Conservation (phyloP, 2,888 invertebrate genomes). For the Stegophylla sp. region DNA sequence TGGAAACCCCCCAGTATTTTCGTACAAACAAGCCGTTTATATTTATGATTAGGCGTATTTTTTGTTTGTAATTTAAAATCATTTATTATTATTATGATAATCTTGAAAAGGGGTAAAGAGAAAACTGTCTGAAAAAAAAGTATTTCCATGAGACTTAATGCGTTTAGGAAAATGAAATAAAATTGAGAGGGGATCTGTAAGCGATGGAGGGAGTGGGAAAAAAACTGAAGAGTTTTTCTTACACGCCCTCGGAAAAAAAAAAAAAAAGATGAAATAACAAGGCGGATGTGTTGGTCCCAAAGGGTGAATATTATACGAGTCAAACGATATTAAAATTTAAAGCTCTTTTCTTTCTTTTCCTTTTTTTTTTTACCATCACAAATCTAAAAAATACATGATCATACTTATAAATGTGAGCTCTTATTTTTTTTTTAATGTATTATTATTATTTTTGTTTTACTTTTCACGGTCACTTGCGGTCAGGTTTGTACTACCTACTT, state of each 20-base stretch:
- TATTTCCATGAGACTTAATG: slow-evolving; percentile 42
- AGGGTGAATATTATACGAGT: slow-evolving; percentile 58
- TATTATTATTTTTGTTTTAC: slow-evolving; percentile 25
- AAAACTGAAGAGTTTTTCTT: slow-evolving; percentile 52
- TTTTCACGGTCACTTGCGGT: slow-evolving; percentile 2
- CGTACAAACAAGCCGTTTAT: slow-evolving; percentile 54
- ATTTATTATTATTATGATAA: slow-evolving; percentile 57
- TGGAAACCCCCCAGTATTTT: slow-evolving; percentile 45
- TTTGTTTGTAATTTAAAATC: slow-evolving; percentile 55
- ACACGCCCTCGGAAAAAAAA: slow-evolving; percentile 34
- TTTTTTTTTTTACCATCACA: slow-evolving; percentile 15
- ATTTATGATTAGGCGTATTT: slow-evolving; percentile 59
- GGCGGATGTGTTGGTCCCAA: slow-evolving; percentile 48
- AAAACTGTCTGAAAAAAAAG: slow-evolving; percentile 24
- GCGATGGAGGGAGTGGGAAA: slow-evolving; percentile 20
- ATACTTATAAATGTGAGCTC: slow-evolving; percentile 38
- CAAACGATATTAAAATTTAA: slow-evolving; percentile 58
- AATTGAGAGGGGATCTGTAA: slow-evolving; percentile 51
- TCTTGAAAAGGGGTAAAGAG: slow-evolving; percentile 34
- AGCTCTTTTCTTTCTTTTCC: slow-evolving; percentile 31
- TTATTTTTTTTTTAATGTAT: neutral
- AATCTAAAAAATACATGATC: slow-evolving; percentile 48
- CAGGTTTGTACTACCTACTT: neutral
- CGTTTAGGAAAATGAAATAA: slow-evolving; percentile 56
- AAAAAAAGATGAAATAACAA: slow-evolving; percentile 50